Base-by-base conservation (phyloP, 2,888 invertebrate genomes). In the Stegana nigrithorax region DNA sequence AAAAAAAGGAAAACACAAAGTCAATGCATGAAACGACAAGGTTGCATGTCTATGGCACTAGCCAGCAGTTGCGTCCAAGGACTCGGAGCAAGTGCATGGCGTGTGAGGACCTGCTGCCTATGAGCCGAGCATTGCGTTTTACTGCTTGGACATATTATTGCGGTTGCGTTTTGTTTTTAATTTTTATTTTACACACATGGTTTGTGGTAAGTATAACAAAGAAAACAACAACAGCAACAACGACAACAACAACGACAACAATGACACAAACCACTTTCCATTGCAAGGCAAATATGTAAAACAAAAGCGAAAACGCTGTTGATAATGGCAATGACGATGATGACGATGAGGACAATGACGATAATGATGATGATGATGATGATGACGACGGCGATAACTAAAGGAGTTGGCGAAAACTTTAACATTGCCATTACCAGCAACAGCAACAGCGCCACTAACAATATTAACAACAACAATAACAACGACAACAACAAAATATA, bases 401-500 rank as follows among this genome's bases (percentile, higher is more conserved):
- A 45, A 19, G n/a, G n/a, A n/a, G 45, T 45, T 45, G 23, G n/a
- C 23, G 23, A 12, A 45, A 6, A 10, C 23, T 45, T n/a, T n/a
- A n/a, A 36, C 36, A 36, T 23, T n/a, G 25, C n/a, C 12, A 7
- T 23, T 25, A 47, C 21, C 47, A 47, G 10, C 23, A 47, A 47
- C 19, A 47, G 10, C 61, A 63, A 36, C 53, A 65, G 23, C 23
- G 12, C 47, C 2, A 45, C 45, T 36, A 14, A 45, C 17, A 17
- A 36, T 10, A 36, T 29, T 57, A 59, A 59, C 66, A 62, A 27
- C 58, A 59, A 44, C 64, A 62, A 27, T n/a, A 29, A 39, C 61
- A 64, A 67, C 47, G 73, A 75, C 77, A 77, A 77, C 77, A 77
- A 78, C 78, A 12, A 3, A 47, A 23, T 47, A 23, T 44, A 44